Evolutionary conservation across 2,797 vertebrate species (phyloP), one percentile per base, ranked within the genome.

Genomic region (Neostethus bicornis): DNA sequence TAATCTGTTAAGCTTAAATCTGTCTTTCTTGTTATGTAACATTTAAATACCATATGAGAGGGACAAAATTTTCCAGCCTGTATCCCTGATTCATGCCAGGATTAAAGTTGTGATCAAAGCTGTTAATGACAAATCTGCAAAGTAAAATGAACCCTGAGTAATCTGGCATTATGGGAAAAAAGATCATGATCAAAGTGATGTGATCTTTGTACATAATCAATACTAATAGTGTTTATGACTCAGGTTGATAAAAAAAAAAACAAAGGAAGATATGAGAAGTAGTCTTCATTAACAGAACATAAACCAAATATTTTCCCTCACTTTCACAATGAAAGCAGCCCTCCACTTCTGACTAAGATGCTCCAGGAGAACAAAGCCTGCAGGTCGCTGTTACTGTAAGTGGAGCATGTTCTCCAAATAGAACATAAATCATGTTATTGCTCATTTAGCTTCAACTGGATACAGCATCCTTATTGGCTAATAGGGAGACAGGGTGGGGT

Each of bases 381-480:
- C 14, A 29, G 55, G 80, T 76, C 48, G 61, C 60, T 3, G 43
- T 62, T 77, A 70, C 66, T 79, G 70, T 74, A 81, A 85, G 77
- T 57, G 75, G 77, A 73, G 76, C 64, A 44, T 52, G 46, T 47
- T 32, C 66, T 71, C 70, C 32, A 52, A 77, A 53, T 42, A 55
- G 67, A 52, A 38, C 45, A 85, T 83, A 75, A 89, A 89, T 87
- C 81, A 73, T 34, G 69, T 75, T 80, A 79, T 48, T 77, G 75
- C 70, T 75, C 63, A 49, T 75, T 83, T 65, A 70, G 68, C 62
- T 37, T 55, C 45, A 61, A 41, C 47, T 2, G 12, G 46, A 52
- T 59, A 51, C 54, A 0, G 21, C 46, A 51, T 38, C 53, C 49
- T 26, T 37, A 85, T 81, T 84, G 81, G 81, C 62, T 57, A 7